phyloP scores from a whole-genome alignment of 2,888 invertebrate genomes.

The Onthophagus sagittarius region DNA sequence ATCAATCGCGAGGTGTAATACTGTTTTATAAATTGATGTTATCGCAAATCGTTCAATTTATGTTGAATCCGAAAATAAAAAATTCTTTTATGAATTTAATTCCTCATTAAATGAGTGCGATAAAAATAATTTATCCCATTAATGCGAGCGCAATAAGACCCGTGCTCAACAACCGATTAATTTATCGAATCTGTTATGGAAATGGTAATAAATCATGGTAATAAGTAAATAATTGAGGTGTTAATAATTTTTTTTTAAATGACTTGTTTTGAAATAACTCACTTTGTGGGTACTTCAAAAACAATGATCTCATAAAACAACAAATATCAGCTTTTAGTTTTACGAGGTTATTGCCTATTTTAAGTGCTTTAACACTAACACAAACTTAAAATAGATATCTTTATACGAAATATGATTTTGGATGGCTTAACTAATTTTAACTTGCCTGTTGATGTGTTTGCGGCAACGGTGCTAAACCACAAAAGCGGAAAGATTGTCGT shows the following conservation, averaged over 20 bases:
- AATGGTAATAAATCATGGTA: background rate
- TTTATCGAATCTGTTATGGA: background rate
- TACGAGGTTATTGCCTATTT: background rate
- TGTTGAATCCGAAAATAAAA: background rate
- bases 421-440: background rate
- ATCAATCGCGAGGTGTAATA: background rate
- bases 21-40: background rate
- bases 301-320: background rate
- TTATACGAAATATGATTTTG: too few relatives aligned
- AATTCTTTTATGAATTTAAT: too few relatives aligned
- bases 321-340: background rate
- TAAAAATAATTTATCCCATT: background rate
- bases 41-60: background rate
- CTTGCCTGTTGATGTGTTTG: constrained; percentile 1
- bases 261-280: too few relatives aligned
- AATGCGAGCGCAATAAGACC: background rate
- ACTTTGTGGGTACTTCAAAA: background rate
- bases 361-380: background rate
- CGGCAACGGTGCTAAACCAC: background rate
- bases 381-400: background rate
- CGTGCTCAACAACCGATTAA: background rate
- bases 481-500: background rate
- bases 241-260: too few relatives aligned
- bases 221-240: background rate
- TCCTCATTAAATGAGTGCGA: background rate